phyloP scores from a whole-genome alignment of 2,797 vertebrate species.

The Staurois parvus region DNA sequence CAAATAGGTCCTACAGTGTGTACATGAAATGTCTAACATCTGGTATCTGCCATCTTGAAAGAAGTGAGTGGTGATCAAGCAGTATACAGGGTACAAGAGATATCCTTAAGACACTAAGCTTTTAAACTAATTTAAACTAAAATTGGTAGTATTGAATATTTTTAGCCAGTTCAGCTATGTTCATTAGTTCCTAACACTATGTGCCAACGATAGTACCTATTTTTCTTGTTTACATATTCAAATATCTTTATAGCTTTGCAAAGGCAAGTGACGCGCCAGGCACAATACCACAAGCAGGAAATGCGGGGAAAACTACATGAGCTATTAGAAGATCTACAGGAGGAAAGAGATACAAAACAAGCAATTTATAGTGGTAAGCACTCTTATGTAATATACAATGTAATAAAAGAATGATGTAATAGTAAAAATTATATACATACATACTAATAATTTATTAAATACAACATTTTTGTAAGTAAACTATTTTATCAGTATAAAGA shows the following conservation, averaged over 20 bases:
- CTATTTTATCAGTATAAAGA: too few species aligned
- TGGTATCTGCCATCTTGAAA: neutral
- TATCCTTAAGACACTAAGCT: neutral
- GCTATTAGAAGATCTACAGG: constrained; percentile 73
- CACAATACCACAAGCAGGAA: constrained; percentile 68
- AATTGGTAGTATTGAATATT: too few species aligned
- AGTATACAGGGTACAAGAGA: neutral
- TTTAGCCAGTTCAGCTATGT: too few species aligned
- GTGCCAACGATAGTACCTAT: too few species aligned
- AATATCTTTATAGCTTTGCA: constrained; percentile 67
- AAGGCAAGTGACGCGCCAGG: constrained; percentile 67
- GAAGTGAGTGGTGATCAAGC: neutral
- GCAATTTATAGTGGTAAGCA: constrained; percentile 76
- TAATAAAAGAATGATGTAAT: too few species aligned
- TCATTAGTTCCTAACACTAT: too few species aligned
- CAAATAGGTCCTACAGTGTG: neutral
- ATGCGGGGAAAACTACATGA: constrained; percentile 70
- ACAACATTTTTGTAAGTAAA: too few species aligned
- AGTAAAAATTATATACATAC: too few species aligned
- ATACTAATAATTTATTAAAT: too few species aligned
- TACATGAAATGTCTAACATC: neutral
- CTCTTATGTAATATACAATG: too few species aligned
- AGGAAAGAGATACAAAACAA: constrained; percentile 72
- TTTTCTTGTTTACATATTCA: neutral
- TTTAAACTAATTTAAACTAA: too few species aligned